Evolutionary conservation across 2,113 vertebrate genomes (phyloP).

Genomic region (Telmatochromis brachygnathus): DNA sequence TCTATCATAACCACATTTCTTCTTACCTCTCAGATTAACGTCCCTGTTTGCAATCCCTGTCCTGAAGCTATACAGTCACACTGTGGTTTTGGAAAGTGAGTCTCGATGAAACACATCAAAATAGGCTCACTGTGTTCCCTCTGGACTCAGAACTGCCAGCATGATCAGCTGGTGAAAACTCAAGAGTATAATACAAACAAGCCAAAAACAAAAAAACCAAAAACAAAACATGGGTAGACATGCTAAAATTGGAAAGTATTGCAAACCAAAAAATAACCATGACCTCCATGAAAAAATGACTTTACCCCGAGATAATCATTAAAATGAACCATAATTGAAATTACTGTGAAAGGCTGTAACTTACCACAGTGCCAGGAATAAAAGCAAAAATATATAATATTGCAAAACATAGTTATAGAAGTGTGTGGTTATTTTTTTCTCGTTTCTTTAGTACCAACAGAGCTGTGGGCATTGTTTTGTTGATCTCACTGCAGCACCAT

Average conservation of each 20-base stretch:
- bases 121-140: background rate
- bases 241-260: background rate
- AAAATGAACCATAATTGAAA: background rate
- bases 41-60: background rate
- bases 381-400: background rate
- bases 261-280: background rate
- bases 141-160: background rate
- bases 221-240: background rate
- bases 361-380: background rate
- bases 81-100: background rate
- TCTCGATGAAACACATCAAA: background rate
- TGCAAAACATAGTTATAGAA: background rate
- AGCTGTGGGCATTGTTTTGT: background rate
- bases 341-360: background rate
- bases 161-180: background rate
- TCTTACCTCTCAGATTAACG: background rate
- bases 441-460: background rate
- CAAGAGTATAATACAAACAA: background rate
- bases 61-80: background rate
- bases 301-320: background rate
- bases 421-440: background rate
- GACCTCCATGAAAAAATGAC: background rate
- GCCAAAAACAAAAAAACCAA: accelerated
- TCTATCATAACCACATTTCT: background rate
- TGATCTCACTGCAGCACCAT: background rate